Evolutionary conservation across 30 jellyfish, hydroid and myxozoan genomes (phyloP), one percentile per base, ranked within the genome.

Genomic region (Turritopsis dohrnii): DNA sequence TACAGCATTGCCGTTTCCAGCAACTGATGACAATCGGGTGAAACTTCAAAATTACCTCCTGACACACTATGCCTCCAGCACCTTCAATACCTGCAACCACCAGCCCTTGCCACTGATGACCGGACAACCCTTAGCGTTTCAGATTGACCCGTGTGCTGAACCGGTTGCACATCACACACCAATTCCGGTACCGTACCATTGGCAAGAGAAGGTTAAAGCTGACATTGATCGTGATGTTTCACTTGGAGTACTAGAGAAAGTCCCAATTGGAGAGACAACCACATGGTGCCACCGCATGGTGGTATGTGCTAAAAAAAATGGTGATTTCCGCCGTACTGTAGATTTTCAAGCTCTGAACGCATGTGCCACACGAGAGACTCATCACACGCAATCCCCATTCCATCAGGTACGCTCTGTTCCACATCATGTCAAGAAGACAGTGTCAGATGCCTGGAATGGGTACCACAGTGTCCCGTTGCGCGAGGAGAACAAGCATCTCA

Each of bases 201-300:
- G 60, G 60, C 60, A 3, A 41, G 5, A 5, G 60, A 13, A 73
- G 3, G 88, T 84, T 7, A 84, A 84, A 25, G 90, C 90, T 41
- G 74, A 81, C 18, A 87, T 84, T 18, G 90, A 84, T 54, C 81
- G 65, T 3, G 90, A 84, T 54, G 88, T 84, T 1, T 29, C 69
- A 17, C 21, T 72, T 16, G 90, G 90, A 23, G 71, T 84, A 31
- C 28, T 84, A 1, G 88, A 72, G 25, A 88, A 88, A 73, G 76
- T 66, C 7, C 89, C 89, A 5, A 82, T 87, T 21, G 27, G 25
- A 1, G 90, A 80, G 13, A 16, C 22, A 30, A 66, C 88, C n/a
- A 66, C 65, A 41, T 26, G 71, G 28, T 84, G 90, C 82, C 75
- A 87, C 54, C 16, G 27, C 53, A 87, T 81, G 23, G 72, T 84